A percentile compares a stretch with the other conserved stretches of the same genome.
These are phyloP conservation scores for Sisor rabdophorus DNA, from an alignment of 2,113 vertebrate species.

Conservation along the genomic window DNA sequence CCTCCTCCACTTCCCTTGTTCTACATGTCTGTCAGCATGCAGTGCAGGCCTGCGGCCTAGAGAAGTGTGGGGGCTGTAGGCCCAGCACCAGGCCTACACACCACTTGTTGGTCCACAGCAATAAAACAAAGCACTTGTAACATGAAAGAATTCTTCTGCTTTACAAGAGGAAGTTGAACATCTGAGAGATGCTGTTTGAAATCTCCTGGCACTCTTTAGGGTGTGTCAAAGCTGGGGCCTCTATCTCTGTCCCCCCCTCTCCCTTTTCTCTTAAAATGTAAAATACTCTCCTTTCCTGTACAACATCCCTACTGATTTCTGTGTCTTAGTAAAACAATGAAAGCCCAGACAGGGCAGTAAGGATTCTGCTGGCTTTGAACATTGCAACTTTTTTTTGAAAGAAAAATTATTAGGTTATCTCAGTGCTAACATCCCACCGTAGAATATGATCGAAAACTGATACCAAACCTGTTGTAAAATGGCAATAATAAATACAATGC, in stretches of 20 bases:
- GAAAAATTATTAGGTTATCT: conserved; percentile 73
- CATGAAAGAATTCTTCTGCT: conserved; percentile 82
- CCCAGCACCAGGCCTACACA: conserved; percentile 44
- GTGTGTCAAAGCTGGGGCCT: conserved; percentile 52
- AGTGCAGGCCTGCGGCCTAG: conserved; percentile 7
- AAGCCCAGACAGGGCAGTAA: conserved; percentile 37
- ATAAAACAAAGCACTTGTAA: conserved; percentile 76
- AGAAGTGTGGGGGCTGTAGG: conserved; percentile 57
- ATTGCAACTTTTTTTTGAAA: conserved; percentile 64
- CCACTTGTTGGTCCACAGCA: conserved; percentile 61
- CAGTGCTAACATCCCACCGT: conserved; percentile 61
- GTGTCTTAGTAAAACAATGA: conserved; percentile 55
- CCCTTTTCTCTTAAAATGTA: conserved; percentile 28
- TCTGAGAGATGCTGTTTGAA: conserved; percentile 73
- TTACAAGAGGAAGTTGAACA: conserved; percentile 80
- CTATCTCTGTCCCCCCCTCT: conserved; percentile 18
- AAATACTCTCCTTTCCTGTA: conserved; percentile 52
- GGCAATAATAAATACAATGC: conserved; percentile 66
- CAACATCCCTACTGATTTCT: background rate
- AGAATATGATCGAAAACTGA: conserved; percentile 69
- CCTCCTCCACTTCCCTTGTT: conserved; percentile 42
- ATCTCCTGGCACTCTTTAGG: conserved; percentile 58
- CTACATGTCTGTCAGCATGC: conserved; percentile 43
- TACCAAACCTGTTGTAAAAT: conserved; percentile 67
- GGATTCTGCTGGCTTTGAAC: conserved; percentile 60